Conservation (phyloP, 2,113 vertebrate genomes). For the Cyprinodon variegatus region DNA sequence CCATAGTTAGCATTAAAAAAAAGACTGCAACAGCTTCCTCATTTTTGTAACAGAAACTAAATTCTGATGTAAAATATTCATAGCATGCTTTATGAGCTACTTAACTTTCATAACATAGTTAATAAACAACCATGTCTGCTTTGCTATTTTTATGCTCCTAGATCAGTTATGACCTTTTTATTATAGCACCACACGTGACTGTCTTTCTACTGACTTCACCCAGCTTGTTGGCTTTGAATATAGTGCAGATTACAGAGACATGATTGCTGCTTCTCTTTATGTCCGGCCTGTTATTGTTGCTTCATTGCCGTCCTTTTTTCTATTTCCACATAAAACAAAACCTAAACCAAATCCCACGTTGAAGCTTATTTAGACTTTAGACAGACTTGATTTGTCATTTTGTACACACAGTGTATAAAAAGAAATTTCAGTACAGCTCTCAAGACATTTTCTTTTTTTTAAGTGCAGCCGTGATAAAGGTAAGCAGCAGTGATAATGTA, state of each 20-base stretch:
- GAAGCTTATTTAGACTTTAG: not conserved
- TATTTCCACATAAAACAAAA: not conserved
- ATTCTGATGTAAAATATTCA: slow-evolving; percentile 54
- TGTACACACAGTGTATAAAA: no score
- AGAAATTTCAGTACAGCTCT: no score
- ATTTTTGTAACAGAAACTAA: slow-evolving; percentile 23
- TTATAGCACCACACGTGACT: slow-evolving; percentile 41
- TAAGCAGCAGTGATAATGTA: no score
- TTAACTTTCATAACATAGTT: slow-evolving; percentile 58
- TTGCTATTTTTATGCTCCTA: slow-evolving; percentile 51
- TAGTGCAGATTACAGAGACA: not conserved
- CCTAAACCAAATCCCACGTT: not conserved
- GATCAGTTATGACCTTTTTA: slow-evolving; percentile 67
- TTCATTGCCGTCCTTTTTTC: not conserved
- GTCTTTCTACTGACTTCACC: slow-evolving; percentile 14
- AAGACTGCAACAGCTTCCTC: slow-evolving; percentile 11
- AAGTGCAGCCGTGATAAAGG: no score
- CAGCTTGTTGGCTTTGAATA: not conserved
- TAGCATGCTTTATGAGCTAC: slow-evolving; percentile 48
- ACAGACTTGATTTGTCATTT: no score
- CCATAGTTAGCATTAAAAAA: slow-evolving; percentile 29
- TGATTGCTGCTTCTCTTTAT: not conserved
- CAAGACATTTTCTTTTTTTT: no score
- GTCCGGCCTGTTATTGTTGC: not conserved
- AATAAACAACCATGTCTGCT: slow-evolving; percentile 57